A percentile compares a stretch with the other conserved stretches of the same genome.
These are phyloP conservation scores for Chloroclystis v-ata DNA, from an alignment of 2,888 invertebrate genomes.

Conservation along the genomic window DNA sequence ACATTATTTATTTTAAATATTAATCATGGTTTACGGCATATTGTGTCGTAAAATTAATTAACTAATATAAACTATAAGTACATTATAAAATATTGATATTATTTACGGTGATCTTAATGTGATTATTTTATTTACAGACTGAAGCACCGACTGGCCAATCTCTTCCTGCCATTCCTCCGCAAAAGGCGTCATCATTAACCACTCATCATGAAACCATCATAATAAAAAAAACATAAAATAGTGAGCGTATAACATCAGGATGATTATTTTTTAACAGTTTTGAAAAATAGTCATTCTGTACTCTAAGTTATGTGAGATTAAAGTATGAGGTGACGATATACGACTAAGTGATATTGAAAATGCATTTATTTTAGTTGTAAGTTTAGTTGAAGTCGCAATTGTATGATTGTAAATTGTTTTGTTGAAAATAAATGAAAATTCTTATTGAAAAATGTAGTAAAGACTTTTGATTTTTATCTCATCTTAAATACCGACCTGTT, in stretches of 20 bases:
- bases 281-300: slow-evolving; percentile 5
- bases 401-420: slow-evolving; percentile 58
- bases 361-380: slow-evolving; percentile 63
- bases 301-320: slow-evolving; percentile 2
- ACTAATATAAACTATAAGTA: too few species aligned
- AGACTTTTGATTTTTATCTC: slow-evolving; percentile 15
- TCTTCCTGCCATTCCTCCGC: slow-evolving; percentile 73
- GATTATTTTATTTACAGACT: slow-evolving; percentile 52
- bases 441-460: slow-evolving; percentile 72
- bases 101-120: background rate
- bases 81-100: too few species aligned
- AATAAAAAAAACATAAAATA: background rate
- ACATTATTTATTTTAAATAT: too few species aligned
- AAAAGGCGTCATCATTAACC: slow-evolving; percentile 59
- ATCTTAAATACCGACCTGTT: background rate
- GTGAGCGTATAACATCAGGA: background rate
- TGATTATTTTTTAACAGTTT: slow-evolving; percentile 1
- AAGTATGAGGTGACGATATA: background rate
- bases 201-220: background rate
- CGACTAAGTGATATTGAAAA: slow-evolving; percentile 34
- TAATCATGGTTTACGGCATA: too few species aligned
- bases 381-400: slow-evolving; percentile 41
- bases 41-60: too few species aligned
- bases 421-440: slow-evolving; percentile 74
- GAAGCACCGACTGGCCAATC: slow-evolving; percentile 70